These are phyloP conservation scores for Zosterops lateralis DNA, from an alignment of 2,113 vertebrate genomes.

Conservation along the genomic window DNA sequence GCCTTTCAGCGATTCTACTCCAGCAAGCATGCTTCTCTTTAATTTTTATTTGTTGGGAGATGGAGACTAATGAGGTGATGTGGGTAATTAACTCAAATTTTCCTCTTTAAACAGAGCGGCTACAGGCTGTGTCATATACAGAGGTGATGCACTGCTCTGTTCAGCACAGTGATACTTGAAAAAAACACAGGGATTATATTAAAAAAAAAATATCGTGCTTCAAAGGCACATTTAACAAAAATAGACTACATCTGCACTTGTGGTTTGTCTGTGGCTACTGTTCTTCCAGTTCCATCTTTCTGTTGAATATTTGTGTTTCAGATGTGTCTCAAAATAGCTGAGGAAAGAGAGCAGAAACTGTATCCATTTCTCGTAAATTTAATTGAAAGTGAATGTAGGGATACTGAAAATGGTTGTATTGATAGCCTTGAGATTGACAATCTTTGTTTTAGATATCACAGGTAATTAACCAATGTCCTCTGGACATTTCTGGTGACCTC, in stretches of 20 bases:
- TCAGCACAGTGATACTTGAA: background rate
- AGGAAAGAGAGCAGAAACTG: background rate
- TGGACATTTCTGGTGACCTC: background rate
- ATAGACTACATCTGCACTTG: background rate
- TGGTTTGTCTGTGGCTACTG: constrained; percentile 36
- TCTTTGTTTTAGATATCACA: background rate
- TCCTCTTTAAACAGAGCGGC: background rate
- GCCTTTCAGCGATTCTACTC: background rate
- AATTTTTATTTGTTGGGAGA: background rate
- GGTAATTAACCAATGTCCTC: background rate
- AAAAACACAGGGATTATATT: background rate
- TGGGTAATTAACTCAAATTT: background rate
- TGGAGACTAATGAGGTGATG: background rate
- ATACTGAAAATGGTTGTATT: background rate
- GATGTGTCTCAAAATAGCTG: background rate
- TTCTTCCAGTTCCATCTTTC: constrained; percentile 1
- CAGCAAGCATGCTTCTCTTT: background rate
- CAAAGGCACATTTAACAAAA: background rate
- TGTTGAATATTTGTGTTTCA: constrained; percentile 8
- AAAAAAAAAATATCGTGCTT: background rate
- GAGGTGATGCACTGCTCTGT: background rate
- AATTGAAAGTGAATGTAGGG: background rate
- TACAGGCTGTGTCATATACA: background rate
- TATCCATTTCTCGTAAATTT: background rate
- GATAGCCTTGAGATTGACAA: background rate